These are phyloP conservation scores for Simalia tracyae DNA, from an alignment of 2,797 vertebrate genomes.

Conservation along the genomic window DNA sequence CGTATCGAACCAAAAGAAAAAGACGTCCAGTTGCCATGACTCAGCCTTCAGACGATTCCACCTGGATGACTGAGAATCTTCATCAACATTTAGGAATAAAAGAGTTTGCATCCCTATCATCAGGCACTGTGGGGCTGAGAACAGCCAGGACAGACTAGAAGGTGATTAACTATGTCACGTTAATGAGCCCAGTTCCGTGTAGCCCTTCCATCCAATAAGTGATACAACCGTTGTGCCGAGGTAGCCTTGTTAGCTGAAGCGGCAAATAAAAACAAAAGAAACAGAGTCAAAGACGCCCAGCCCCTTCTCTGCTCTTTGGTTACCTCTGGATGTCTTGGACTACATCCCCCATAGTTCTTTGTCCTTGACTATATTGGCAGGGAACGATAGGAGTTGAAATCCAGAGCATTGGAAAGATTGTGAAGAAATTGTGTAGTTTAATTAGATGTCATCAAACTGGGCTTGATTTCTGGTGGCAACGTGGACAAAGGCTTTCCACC, in stretches of 20 bases:
- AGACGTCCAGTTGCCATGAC: too few species aligned
- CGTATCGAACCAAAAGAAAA: too few species aligned
- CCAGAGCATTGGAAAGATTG: neutral
- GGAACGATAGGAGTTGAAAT: neutral
- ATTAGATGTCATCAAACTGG: neutral
- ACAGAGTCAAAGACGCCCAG: neutral
- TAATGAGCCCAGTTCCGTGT: neutral
- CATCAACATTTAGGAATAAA: too few species aligned
- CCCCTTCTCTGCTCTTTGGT: neutral
- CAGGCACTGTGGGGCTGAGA: neutral
- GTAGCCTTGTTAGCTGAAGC: neutral
- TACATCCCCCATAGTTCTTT: neutral
- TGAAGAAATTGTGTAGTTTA: neutral
- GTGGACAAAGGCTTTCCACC: neutral
- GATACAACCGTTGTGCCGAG: neutral
- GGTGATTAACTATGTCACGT: neutral
- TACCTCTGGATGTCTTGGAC: neutral
- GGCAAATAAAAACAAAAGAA: neutral
- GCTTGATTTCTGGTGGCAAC: neutral
- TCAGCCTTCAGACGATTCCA: too few species aligned
- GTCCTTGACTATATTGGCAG: neutral
- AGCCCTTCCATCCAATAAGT: neutral
- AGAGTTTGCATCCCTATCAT: neutral
- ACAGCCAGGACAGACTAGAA: neutral
- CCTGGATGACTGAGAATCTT: too few species aligned